phyloP scores from a whole-genome alignment of 64 coral and sea anemone genomes.

The Actinia equina region DNA sequence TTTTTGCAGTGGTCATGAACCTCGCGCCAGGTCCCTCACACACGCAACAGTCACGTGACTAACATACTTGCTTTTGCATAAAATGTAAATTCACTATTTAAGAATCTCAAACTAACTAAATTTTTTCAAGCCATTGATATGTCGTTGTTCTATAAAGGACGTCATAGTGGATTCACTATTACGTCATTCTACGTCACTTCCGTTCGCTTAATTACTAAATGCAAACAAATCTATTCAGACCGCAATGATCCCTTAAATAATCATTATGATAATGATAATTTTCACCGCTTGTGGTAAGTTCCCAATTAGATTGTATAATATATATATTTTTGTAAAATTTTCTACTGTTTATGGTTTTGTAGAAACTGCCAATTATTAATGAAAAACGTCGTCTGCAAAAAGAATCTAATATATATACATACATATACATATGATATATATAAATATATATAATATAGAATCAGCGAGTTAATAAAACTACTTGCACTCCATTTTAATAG shows the following conservation, averaged over 20 bases:
- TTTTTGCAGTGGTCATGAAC: not conserved
- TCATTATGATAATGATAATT: not conserved
- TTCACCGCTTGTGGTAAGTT: not conserved
- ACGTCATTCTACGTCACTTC: not conserved
- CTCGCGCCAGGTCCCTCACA: not conserved
- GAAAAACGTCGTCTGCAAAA: constrained; percentile 51
- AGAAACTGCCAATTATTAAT: constrained; percentile 61
- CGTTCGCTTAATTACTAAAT: not conserved
- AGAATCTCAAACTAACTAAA: not conserved
- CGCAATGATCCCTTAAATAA: not conserved
- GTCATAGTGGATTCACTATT: not conserved
- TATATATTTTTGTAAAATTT: constrained; percentile 87
- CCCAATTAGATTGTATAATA: constrained; percentile 49
- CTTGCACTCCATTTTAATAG: not conserved
- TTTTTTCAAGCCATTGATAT: not conserved
- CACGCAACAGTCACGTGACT: not conserved
- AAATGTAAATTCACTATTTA: not conserved
- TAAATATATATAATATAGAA: constrained; percentile 40
- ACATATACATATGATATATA: constrained; percentile 47
- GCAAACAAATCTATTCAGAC: not conserved
- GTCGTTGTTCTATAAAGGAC: not conserved
- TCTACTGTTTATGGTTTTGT: constrained; percentile 60
- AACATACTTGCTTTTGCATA: not conserved
- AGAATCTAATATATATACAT: constrained; percentile 66
- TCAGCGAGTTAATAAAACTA: constrained; percentile 22